Conservation (phyloP, 2,113 vertebrate genomes). For the Okapia johnstoni region DNA sequence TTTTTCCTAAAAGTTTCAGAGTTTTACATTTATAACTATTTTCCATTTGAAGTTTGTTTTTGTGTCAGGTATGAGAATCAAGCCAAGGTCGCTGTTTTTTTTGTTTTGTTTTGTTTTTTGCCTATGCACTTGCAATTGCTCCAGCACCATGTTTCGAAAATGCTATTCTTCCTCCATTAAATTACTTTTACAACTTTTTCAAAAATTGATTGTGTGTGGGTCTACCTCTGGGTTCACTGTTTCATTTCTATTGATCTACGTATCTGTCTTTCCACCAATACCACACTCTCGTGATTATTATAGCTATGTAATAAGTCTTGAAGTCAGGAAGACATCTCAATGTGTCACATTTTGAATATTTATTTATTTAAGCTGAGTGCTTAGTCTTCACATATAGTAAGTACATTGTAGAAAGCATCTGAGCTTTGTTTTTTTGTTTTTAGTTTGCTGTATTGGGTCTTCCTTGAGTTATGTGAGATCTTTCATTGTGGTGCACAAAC, state of each 20-base stretch:
- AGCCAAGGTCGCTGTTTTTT: not conserved
- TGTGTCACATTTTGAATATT: not conserved
- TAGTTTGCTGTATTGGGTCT: not conserved
- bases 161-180: not conserved
- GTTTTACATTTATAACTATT: not conserved
- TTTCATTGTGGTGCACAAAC: not conserved
- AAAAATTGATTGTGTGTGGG: not conserved
- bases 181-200: not conserved
- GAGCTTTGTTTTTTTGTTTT: not conserved
- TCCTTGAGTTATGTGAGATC: not conserved
- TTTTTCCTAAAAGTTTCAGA: not conserved
- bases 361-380: not conserved
- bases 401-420: not conserved
- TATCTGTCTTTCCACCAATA: not conserved
- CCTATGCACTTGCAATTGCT: not conserved
- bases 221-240: not conserved
- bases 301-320: not conserved
- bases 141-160: not conserved
- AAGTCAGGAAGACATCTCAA: not conserved
- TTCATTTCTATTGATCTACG: not conserved
- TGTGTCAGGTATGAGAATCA: not conserved
- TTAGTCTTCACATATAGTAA: not conserved
- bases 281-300: not conserved
- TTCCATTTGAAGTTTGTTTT: not conserved
- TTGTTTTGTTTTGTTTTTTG: not conserved